Percentiles rank a stretch among this genome's conserved stretches.
Evolutionary conservation across 2,888 invertebrate species (phyloP).

Genomic region (Mythimna vitellina): DNA sequence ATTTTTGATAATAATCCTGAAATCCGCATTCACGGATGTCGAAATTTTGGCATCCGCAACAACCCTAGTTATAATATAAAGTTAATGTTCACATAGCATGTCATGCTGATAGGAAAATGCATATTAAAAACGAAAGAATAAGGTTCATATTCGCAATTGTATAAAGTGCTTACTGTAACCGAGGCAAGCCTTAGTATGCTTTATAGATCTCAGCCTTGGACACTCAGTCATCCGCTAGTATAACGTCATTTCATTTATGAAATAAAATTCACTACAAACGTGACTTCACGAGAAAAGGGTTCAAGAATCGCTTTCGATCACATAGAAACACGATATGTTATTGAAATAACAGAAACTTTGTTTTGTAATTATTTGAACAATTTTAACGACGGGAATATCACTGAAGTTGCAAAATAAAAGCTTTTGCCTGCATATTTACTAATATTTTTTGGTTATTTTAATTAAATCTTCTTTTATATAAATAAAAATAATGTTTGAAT

Average conservation of each 20-base stretch:
- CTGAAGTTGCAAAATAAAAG: neutral
- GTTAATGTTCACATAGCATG: neutral
- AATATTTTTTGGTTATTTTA: neutral
- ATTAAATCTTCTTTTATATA: neutral
- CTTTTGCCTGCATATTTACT: neutral
- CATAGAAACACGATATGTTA: neutral
- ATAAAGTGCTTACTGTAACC: neutral
- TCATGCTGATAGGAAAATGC: neutral
- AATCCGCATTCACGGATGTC: too few relatives aligned
- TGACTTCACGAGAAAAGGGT: neutral
- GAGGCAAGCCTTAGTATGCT: neutral
- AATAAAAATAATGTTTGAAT: slow-evolving; percentile 2
- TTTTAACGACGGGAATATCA: neutral
- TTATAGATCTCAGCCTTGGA: neutral
- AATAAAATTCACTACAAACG: slow-evolving; percentile 11
- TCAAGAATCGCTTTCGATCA: slow-evolving; percentile 2
- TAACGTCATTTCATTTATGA: slow-evolving; percentile 23
- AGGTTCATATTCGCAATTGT: neutral
- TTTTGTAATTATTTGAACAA: neutral
- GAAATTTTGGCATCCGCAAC: too few relatives aligned
- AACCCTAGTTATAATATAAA: too few relatives aligned
- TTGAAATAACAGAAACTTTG: neutral
- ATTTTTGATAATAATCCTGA: too few relatives aligned
- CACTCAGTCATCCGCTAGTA: neutral
- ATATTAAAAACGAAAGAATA: neutral